phyloP scores from a whole-genome alignment of 2,113 vertebrate species.

The Pachyramphus minor region DNA sequence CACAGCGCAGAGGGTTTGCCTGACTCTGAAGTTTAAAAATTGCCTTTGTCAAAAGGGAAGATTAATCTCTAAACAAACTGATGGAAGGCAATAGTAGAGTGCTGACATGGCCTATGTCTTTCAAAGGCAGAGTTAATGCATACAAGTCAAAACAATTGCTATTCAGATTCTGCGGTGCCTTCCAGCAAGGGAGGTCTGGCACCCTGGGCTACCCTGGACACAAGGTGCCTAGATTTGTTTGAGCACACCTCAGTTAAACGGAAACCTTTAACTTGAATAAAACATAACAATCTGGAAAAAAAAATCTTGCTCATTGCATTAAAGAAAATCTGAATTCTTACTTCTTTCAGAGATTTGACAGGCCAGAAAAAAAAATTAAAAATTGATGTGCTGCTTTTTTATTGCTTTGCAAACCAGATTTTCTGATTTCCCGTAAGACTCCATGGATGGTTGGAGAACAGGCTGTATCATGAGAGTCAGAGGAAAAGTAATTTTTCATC shows the following conservation, averaged over 20 bases:
- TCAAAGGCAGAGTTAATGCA: conserved; percentile 1
- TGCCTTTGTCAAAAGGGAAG: conserved; percentile 20
- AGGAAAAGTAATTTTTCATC: neutral
- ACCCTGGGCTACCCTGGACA: neutral
- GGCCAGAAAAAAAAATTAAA: neutral
- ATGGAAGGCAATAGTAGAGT: neutral
- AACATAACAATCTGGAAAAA: neutral
- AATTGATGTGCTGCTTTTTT: neutral
- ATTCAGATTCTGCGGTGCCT: neutral
- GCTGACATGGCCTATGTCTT: neutral
- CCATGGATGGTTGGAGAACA: neutral
- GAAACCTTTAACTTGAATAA: neutral
- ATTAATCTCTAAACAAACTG: conserved; percentile 8
- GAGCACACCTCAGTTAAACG: neutral
- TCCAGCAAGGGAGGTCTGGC: neutral
- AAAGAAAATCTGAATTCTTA: neutral
- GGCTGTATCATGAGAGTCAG: neutral
- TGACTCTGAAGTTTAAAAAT: neutral
- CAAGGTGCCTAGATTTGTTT: neutral
- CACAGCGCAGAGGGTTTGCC: neutral
- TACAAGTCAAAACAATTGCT: neutral
- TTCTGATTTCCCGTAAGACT: neutral
- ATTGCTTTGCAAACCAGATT: neutral
- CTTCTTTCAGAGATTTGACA: neutral
- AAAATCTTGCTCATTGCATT: neutral